Base-by-base conservation (phyloP, 2,888 invertebrate species). In the Xylota segnis region DNA sequence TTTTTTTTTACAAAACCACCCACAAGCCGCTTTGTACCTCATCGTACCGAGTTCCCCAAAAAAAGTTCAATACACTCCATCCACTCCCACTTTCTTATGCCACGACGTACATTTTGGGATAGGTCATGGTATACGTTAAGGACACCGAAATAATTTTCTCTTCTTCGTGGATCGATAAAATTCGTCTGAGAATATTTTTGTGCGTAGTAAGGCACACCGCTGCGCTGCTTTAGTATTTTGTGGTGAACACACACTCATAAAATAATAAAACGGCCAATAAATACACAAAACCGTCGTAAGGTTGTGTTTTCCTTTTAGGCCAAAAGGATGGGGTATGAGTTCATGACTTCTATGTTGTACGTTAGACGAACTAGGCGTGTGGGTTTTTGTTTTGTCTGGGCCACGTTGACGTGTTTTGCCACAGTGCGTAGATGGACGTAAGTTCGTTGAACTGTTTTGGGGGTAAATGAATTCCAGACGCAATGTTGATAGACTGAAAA, bases 171-270 rank as follows among this genome's bases (percentile, higher is more conserved):
- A 86, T 86, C 86, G 86, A 86, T 86, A 86, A 86, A 82, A 66
- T 86, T 82, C 76, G 86, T 86, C 86, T 86, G 86, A 68, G 71
- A 58, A 86, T 82, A 74, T 77, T 56, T 61, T 76, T 77, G 86
- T 86, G 82, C 82, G 86, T 82, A 76, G 40, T 40, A 43, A 32
- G 27, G n/a, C 6, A n/a, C 37, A 12, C 18, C 18, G n/a, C 5
- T 45, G 32, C 54, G 70, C 43, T 63, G 70, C 43, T n/a, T 45
- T 61, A 34, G 40, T 72, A 40, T 63, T 16, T 47, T 12, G 12
- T 27, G n/a, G 34, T 58, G 56, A 40, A 58, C 34, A 75, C 70
- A 79, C 45, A 47, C 61, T 61, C 43, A 29, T 63, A 37, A 54
- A 52, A 40, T 61, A 72, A 72, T 23, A 45, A 76, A 70, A 59